phyloP scores from a whole-genome alignment of 1,140 invertebrate species.

The Hestina assimilis region DNA sequence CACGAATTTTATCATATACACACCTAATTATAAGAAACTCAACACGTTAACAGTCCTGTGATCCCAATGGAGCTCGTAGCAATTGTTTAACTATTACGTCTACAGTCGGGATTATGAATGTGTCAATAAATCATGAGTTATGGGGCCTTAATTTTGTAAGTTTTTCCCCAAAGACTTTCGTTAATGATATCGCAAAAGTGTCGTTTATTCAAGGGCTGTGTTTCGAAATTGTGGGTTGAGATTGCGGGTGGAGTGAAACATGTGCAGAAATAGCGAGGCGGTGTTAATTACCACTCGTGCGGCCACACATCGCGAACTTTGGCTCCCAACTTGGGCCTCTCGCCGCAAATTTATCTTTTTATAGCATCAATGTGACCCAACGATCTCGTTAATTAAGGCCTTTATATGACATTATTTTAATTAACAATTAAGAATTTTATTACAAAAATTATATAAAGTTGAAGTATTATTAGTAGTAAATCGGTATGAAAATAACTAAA shows the following conservation, averaged over 20 bases:
- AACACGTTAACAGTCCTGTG: background rate
- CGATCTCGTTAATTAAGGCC: slow-evolving; percentile 19
- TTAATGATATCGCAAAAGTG: background rate
- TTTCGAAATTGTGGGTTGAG: slow-evolving; percentile 37
- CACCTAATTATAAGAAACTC: background rate
- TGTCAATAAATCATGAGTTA: too few species aligned
- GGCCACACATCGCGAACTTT: slow-evolving; percentile 28
- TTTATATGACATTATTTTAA: slow-evolving; percentile 6
- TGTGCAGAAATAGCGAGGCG: slow-evolving; percentile 12
- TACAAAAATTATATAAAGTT: too few species aligned
- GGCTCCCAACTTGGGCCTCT: slow-evolving; percentile 24
- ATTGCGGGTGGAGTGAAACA: slow-evolving; percentile 22
- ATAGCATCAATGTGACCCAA: slow-evolving; percentile 24
- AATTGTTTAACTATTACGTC: too few species aligned
- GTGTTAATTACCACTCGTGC: slow-evolving; percentile 26
- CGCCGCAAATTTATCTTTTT: slow-evolving; percentile 56
- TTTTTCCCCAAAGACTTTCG: background rate
- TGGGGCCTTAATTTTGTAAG: too few species aligned
- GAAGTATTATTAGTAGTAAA: too few species aligned
- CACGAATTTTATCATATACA: background rate
- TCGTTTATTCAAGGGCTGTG: slow-evolving; percentile 67
- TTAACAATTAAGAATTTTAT: background rate
- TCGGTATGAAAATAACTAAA: too few species aligned
- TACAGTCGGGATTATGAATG: too few species aligned
- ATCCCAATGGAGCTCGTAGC: too few species aligned